Percentiles rank a stretch among this genome's conserved stretches.
Evolutionary conservation across 2,113 vertebrate species (phyloP).

Genomic region (Elanoides forficatus): DNA sequence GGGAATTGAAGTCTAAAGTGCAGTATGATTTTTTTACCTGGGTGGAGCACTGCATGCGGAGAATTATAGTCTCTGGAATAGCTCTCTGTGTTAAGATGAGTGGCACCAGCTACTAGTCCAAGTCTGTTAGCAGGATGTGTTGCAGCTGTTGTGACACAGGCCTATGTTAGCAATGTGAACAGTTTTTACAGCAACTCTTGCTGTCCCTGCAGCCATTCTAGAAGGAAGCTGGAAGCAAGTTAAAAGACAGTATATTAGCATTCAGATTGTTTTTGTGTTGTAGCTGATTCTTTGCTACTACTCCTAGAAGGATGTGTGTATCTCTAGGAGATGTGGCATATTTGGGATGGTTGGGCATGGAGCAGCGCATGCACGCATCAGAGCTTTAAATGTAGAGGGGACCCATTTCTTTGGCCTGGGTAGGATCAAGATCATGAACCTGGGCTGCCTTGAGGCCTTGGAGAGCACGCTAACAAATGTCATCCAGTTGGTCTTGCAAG

Average conservation of each 20-base stretch:
- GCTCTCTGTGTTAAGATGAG: neutral
- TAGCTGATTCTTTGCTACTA: neutral
- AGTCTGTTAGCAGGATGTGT: neutral
- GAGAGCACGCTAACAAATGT: neutral
- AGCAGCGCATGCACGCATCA: neutral
- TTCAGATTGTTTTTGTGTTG: neutral
- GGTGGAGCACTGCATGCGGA: neutral
- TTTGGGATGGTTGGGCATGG: neutral
- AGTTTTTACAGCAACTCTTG: neutral
- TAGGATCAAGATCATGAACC: neutral
- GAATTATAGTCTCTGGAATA: neutral
- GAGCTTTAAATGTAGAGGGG: neutral
- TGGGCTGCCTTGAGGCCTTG: neutral
- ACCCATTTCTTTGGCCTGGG: neutral
- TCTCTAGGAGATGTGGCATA: neutral
- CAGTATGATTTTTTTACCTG: neutral
- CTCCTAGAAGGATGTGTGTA: neutral
- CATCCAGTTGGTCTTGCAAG: neutral
- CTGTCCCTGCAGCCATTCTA: neutral
- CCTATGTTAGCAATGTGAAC: neutral
- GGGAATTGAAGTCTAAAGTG: neutral
- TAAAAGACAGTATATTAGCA: neutral
- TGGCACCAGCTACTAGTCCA: neutral
- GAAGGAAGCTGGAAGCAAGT: neutral
- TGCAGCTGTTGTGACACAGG: neutral